Conservation (phyloP, 2,888 invertebrate genomes). For the Himalopsyche anomala region DNA sequence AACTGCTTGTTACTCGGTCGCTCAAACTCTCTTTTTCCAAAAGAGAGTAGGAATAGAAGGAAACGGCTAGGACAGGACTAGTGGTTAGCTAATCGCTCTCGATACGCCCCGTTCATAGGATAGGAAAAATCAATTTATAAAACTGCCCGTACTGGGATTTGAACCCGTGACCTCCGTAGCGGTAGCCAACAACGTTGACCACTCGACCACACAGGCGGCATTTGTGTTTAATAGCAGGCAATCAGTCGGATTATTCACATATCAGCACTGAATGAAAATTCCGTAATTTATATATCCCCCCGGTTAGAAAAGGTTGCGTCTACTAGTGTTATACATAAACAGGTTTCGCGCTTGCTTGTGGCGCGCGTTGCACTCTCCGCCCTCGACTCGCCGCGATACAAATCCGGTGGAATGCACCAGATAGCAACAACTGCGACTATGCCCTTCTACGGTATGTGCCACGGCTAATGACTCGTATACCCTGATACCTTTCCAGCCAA, state of each 20-base stretch:
- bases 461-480: not conserved
- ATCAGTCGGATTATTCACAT: not conserved
- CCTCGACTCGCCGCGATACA: not conserved
- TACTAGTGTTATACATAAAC: not conserved
- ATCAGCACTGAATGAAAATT: not conserved
- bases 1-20: too few relatives aligned
- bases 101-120: too few relatives aligned
- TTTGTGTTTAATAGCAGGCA: too few relatives aligned
- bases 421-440: not conserved
- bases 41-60: too few relatives aligned
- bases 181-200: too few relatives aligned
- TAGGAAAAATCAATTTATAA: too few relatives aligned
- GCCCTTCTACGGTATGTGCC: not conserved
- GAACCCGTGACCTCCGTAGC: too few relatives aligned
- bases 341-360: not conserved
- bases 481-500: not conserved
- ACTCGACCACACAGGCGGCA: too few relatives aligned
- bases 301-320: not conserved
- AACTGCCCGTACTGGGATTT: too few relatives aligned
- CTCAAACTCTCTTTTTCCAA: too few relatives aligned
- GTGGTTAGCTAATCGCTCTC: too few relatives aligned
- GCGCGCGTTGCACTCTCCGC: constrained; percentile 25
- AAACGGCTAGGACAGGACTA: too few relatives aligned
- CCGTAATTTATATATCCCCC: not conserved
- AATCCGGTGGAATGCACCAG: not conserved